Evolutionary conservation across 30 jellyfish, hydroid and myxozoan genomes (phyloP), one percentile per base, ranked within the genome.

Genomic region (Chironex yamaguchii): DNA sequence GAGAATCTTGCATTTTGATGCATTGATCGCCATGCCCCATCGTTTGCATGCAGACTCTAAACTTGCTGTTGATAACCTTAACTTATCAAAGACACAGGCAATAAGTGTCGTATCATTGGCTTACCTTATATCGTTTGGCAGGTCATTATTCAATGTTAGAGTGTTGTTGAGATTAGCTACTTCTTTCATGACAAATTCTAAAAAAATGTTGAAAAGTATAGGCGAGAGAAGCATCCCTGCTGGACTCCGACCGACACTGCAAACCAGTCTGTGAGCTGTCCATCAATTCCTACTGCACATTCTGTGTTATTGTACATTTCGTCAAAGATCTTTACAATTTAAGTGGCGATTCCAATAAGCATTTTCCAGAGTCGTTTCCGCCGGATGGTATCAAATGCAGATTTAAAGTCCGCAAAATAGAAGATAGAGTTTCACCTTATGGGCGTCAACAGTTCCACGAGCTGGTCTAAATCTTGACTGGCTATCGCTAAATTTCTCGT

Each of bases 191-290:
- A 82, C 81, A 69, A 70, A 67, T 42, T 82, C 92, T 21, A 82
- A 81, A 36, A 82, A 82, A 20, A 69, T 48, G 68, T 82, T 68
- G 90, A 68, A 82, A 4, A 82, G 82, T 14, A 49, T 48, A 17
- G 90, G 92, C 14, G 92, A 82, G 6, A 82, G 33, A 82, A 21
- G 34, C 92, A 82, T 50, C 92, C 81, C 28, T 82, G 92, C 25
- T 81, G 87, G 21, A 82, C 92, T 26, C 90, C 92, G 13, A 36
- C 90, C 24, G 26, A 28, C 12, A 82, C 85, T 52, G 42, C 49
- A 42, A 80, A 80, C 91, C 91, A 80, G 17, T 80, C 91, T 17
- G 91, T 80, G 26, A 62, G 72, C 22, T 65, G 76, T 11, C 90
- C 82, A 34, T 82, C 54, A n/a, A 82, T 69, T 9, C 68, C 36